Evolutionary conservation across 2,113 vertebrate species (phyloP), one percentile per base, ranked within the genome.

Genomic region (Melozone crissalis): DNA sequence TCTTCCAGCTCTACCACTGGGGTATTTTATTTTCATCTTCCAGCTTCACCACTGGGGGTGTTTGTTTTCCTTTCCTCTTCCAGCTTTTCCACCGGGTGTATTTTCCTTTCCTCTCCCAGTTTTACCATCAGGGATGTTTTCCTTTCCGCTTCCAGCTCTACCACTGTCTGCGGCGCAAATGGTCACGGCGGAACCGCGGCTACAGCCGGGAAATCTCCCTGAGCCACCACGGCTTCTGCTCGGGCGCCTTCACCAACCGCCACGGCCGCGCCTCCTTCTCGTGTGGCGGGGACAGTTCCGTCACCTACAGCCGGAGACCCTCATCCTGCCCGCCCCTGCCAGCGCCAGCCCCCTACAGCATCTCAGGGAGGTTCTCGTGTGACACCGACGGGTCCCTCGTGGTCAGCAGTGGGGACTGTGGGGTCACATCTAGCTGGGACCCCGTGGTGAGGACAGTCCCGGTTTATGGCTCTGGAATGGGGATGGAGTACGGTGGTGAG

Each of bases 381-480:
- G 71, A 49, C n/a, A 0, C 8, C 1, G 10, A 20, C 4, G 27
- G 37, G 1, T 24, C 67, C 21, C 2, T 30, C 2, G 5, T 3
- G 16, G 21, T 52, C 13, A 2, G 15, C 69, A 2, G 51, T 0
- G 51, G 69, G 7, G 69, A 55, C 1, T 1, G 7, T 0, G 51
- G 82, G 69, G 59, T 39, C 41, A 10, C 49, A 0, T 18, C 63
- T 0, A 28, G 24, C 17, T 93, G 85, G 90, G 67, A 37, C 1
- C 1, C 2, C 4, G 1, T 13, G 2, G 58, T 15, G n/a, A 72
- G 58, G 4, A 19, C 87, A 14, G 20, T 49, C 5, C 76, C 95
- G 0, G n/a, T 10, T 5, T 91, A 93, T 0, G 15, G 87, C 37
- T 1, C 24, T 0, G 9, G 31, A 0, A 4, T 1, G 7, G 41